Conservation (phyloP, 2,797 vertebrate genomes). For the Mastacembelus armatus region DNA sequence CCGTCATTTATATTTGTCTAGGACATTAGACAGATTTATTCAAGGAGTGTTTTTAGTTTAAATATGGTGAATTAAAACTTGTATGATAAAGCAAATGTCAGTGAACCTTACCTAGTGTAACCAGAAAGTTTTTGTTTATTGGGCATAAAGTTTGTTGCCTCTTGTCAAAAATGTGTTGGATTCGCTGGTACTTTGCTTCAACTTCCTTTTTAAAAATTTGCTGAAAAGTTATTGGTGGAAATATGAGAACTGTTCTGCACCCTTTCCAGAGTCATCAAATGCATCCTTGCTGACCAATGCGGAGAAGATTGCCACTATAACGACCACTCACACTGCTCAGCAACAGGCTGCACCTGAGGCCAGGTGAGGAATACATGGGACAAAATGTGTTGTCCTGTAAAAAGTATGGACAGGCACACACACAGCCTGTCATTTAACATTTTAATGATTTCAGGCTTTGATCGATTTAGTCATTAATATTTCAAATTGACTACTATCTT, state of each 20-base stretch:
- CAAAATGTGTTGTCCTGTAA: neutral
- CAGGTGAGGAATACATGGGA: constrained; percentile 85
- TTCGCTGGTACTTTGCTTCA: neutral
- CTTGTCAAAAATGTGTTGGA: constrained; percentile 1
- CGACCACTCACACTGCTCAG: constrained; percentile 96
- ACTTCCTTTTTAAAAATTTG: neutral
- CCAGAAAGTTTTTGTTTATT: constrained; percentile 5
- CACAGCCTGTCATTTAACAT: neutral
- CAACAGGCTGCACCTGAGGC: constrained; percentile 89
- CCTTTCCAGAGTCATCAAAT: constrained; percentile 92
- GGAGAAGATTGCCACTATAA: constrained; percentile 99
- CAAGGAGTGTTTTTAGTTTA: neutral
- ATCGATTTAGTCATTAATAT: neutral
- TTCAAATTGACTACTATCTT: neutral
- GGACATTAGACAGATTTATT: neutral
- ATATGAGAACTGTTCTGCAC: constrained; percentile 35
- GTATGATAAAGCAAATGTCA: constrained; percentile 4
- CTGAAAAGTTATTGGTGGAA: neutral
- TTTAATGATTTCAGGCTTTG: neutral
- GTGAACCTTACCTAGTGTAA: neutral
- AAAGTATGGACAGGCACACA: neutral
- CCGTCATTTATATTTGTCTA: no score
- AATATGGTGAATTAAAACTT: constrained; percentile 3
- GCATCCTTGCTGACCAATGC: constrained; percentile 97
- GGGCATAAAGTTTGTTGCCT: neutral